Base-by-base conservation (phyloP, 2,113 vertebrate genomes). In the Psittacula cyanocephala region DNA sequence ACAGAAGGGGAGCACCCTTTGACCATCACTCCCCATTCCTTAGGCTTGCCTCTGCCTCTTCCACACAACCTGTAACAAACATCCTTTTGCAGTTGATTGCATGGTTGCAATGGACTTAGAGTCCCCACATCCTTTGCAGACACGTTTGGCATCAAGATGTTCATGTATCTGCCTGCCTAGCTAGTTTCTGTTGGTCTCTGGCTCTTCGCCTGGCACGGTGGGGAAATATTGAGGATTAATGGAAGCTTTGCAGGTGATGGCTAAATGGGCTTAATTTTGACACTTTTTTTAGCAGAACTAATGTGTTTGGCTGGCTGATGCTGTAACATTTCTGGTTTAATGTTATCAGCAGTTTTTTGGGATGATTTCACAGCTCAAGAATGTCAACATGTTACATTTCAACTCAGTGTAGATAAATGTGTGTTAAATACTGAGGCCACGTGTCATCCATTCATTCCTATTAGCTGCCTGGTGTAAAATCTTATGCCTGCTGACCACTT, bases 191-290 rank as follows among this genome's bases (percentile, higher is more conserved):
- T 57, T 52, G 62, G 60, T 91, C 70, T 14, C 93, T 89, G 91
- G 53, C 80, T 59, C n/a, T 39, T 50, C 59, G 69, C 53, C 72
- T 57, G n/a, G 81, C 17, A 2, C 1, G 1, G 27, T 52, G 29
- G 41, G 41, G 65, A 47, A 85, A 69, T 80, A 44, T 39, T 39
- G 50, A 75, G 37, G 12, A 69, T 85, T 81, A n/a, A 27, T 65
- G 70, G 74, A 23, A 95, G 84, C 77, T 86, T 47, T 81, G 77
- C 62, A 75, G 89, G 71, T 70, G 84, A 86, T 1, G n/a, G 80
- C 74, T 93, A 72, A 85, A 81, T 52, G 89, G 77, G 74, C 57
- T 82, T 72, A 14, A 69, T 87, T 85, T 76, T 80, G 81, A 43
- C 39, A 25, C 67, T 14, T 63, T 67, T 63, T 65, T 28, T 22